Base-by-base conservation (phyloP, 2,797 vertebrate species). In the Sparidentex hasta region DNA sequence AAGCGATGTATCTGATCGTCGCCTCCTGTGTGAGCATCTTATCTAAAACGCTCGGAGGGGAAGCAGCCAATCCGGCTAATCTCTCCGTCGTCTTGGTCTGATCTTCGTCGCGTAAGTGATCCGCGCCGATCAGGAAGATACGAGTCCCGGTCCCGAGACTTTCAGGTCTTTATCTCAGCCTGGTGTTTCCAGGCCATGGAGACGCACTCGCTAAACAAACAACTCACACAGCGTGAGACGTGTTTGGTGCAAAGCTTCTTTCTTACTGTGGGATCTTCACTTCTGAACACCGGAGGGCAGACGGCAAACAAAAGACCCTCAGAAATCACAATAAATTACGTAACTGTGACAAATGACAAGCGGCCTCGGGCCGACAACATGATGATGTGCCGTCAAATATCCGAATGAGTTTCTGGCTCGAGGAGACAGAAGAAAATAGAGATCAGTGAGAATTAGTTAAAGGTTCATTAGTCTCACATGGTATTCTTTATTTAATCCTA, bases 21-120 rank as follows among this genome's bases (percentile, higher is more conserved):
- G 80, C 76, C 81, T 84, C 73, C 64, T 76, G 83, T 48, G 78
- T 69, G 84, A 64, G 70, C 66, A 76, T 89, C 74, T 80, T 81
- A 92, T 92, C 88, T 85, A 1, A 71, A 86, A 63, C 2, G 77
- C 78, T 77, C 1, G n/a, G 74, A n/a, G 86, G 90, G 88, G 80
- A 78, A 4, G 27, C 64, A 65, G 59, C 47, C 76, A 65, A 84
- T 83, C 74, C 75, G 7, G 81, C 58, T 92, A 85, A 90, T 92
- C 84, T 88, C 74, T 65, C 61, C 81, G 71, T 56, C 50, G 56
- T 78, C 80, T 85, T 38, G 25, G 79, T 72, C 72, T 89, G 54
- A 91, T 90, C 81, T 77, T 80, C 80, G 55, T 58, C 7, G 58
- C 79, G 74, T 66, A 88, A 88, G 73, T 68, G 80, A 89, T 88